Evolutionary conservation across 2,113 vertebrate genomes (phyloP).

Genomic region (Melanostigma gelatinosum): DNA sequence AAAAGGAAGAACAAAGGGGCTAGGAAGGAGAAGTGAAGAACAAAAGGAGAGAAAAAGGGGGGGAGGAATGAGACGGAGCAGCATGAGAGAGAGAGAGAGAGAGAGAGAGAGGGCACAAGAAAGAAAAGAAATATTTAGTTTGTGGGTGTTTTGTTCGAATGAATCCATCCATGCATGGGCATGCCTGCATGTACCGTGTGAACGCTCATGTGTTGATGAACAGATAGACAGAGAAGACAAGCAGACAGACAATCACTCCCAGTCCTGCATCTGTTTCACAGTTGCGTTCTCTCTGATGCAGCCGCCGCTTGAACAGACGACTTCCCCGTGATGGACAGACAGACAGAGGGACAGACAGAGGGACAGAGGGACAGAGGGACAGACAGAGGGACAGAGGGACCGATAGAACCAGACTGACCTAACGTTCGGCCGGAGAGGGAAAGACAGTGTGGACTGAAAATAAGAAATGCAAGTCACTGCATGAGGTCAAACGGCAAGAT

Average conservation of each 20-base stretch:
- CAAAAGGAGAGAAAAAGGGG: conserved; percentile 8
- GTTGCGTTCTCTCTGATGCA: conserved; percentile 40
- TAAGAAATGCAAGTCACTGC: not conserved
- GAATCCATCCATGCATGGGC: conserved; percentile 60
- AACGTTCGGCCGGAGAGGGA: conserved; percentile 3
- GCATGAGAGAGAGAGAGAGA: not conserved
- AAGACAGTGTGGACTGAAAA: not conserved
- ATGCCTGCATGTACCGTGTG: conserved; percentile 46
- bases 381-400: not conserved
- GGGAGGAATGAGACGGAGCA: conserved; percentile 23
- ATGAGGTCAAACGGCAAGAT: not conserved
- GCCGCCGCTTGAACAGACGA: conserved; percentile 37
- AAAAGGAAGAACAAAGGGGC: conserved; percentile 39
- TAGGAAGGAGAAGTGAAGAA: conserved; percentile 42
- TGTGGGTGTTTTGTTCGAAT: conserved; percentile 43
- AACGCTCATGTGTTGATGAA: conserved; percentile 51
- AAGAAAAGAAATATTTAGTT: conserved; percentile 45
- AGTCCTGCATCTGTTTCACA: conserved; percentile 66
- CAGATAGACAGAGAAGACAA: conserved; percentile 45
- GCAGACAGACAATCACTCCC: conserved; percentile 63
- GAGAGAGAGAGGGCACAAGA: conserved; percentile 2
- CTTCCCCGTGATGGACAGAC: conserved; percentile 31
- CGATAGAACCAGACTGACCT: conserved; percentile 9
- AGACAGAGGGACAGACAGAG: conserved; percentile 1
- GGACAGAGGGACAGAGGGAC: too few species aligned